Conservation (phyloP, 2,113 vertebrate genomes). For the Circaetus gallicus region DNA sequence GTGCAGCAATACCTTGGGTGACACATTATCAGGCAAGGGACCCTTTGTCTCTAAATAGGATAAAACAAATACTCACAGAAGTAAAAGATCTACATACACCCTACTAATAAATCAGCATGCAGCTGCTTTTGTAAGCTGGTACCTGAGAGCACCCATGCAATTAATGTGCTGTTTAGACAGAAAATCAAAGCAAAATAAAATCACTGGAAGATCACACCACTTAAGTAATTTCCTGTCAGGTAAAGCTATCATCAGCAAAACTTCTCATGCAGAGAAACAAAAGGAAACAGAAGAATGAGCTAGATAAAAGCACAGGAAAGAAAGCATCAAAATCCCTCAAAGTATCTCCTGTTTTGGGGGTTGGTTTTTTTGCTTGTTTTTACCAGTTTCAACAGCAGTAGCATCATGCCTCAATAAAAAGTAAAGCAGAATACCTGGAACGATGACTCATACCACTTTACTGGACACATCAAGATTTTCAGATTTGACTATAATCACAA, state of each 20-base stretch:
- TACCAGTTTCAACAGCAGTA: constrained; percentile 35
- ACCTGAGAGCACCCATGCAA: background rate
- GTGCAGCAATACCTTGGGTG: constrained; percentile 82
- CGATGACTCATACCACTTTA: background rate
- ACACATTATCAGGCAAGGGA: constrained; percentile 62
- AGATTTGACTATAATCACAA: background rate
- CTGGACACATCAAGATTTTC: background rate
- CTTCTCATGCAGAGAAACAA: constrained; percentile 47
- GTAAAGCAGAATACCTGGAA: background rate
- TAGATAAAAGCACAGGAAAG: constrained; percentile 70
- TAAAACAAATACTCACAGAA: constrained; percentile 74
- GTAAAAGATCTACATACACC: background rate
- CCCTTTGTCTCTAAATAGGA: constrained; percentile 85
- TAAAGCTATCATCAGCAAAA: background rate
- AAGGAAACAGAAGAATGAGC: background rate
- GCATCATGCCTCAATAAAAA: background rate
- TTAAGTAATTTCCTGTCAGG: background rate
- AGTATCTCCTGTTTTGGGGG: constrained; percentile 92
- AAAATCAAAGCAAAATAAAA: background rate
- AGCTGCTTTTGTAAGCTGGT: background rate
- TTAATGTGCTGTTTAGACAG: background rate
- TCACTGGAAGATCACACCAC: background rate
- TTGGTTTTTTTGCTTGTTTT: constrained; percentile 19
- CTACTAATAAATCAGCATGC: background rate
- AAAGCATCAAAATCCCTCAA: constrained; percentile 74